Base-by-base conservation (phyloP, 2,888 invertebrate genomes). In the Ferdinandea cuprea region DNA sequence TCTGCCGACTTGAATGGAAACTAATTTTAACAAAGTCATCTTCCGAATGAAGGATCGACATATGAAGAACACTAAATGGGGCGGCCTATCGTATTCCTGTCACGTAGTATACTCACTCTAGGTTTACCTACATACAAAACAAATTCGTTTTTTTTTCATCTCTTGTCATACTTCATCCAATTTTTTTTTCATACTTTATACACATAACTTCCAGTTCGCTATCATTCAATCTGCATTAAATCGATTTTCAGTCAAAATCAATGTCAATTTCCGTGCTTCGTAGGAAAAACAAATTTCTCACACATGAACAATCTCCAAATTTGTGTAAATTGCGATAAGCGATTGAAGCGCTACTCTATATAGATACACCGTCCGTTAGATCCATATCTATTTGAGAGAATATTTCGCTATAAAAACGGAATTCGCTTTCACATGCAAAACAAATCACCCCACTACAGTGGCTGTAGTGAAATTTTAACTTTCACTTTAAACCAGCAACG, bases 251-350 rank as follows among this genome's bases (percentile, higher is more conserved):
- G 65, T 81, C 76, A 76, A 81, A 81, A 81, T 81, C 81, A 81
- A 81, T 76, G 81, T 76, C 81, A 81, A 76, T 76, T 58, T 71
- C 76, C 80, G 69, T 59, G 52, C 37, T 76, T 71, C 7, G 54
- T 30, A 52, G 68, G 56, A 76, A 76, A 76, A 65, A 65, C 71
- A 77, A 81, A 81, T 76, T 76, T 71, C 65, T 81, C 76, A 71
- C 81, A 81, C 81, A 81, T 81, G 77, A 81, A 40, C 66, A 81
- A 61, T 59, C 50, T 66, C 65, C 61, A 81, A 81, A 77, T 77
- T 81, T 81, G 81, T 81, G 81, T 72, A 81, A 72, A 77, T 76
- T 77, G 77, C 52, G 81, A 81, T 81, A 81, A 81, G 81, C 81
- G 77, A 81, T 81, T 66, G 71, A 61, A 72, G 32, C 54, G 54